These are phyloP conservation scores for Chelonoidis abingdonii DNA, from an alignment of 2,113 vertebrate genomes.

Conservation along the genomic window DNA sequence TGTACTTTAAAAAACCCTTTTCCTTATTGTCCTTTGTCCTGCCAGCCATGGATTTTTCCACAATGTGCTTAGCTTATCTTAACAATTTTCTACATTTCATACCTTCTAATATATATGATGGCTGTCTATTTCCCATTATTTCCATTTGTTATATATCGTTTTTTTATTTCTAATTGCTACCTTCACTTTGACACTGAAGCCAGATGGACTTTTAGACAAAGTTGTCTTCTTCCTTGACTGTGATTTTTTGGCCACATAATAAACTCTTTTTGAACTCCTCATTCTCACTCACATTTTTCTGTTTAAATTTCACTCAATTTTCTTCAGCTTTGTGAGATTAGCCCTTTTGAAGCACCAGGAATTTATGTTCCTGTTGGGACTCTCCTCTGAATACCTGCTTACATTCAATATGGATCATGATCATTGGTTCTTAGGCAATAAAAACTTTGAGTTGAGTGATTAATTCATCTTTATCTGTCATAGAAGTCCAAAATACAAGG, in stretches of 20 bases:
- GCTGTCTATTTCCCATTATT: not conserved
- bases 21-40: not conserved
- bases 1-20: not conserved
- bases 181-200: not conserved
- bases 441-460: not conserved
- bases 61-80: not conserved
- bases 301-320: not conserved
- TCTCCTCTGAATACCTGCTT: not conserved
- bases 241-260: not conserved
- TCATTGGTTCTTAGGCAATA: not conserved
- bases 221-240: not conserved
- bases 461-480: not conserved
- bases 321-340: not conserved
- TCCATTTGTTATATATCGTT: not conserved
- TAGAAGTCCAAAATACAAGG: not conserved
- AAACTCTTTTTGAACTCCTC: not conserved
- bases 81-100: not conserved
- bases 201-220: not conserved
- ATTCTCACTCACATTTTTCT: not conserved
- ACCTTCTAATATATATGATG: not conserved
- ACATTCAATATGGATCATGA: not conserved
- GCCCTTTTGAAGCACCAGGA: not conserved
- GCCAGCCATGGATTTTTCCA: not conserved
- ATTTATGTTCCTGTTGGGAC: not conserved
- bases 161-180: not conserved